Base-by-base conservation (phyloP, 2,888 invertebrate genomes). In the Nesidiocoris tenuis region DNA sequence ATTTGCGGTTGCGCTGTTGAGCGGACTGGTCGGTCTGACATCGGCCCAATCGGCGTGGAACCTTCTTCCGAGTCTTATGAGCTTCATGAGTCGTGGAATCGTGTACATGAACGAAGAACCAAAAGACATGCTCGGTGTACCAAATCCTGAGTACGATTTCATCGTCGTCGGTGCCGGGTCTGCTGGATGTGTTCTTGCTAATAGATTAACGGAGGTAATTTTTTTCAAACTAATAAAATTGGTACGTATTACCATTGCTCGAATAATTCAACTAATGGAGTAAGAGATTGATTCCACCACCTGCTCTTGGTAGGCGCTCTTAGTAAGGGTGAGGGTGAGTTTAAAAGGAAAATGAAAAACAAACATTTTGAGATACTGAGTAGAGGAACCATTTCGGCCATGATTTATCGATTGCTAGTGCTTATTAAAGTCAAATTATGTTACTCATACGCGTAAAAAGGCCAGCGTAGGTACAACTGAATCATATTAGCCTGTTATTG, bases 141-240 rank as follows among this genome's bases (percentile, higher is more conserved):
- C 93, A 0, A 86, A 89, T 72, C 85, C 87, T 22, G 90, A 91
- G 78, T 94, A 94, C 82, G 95, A 94, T 82, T 96, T 94, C 79
- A 85, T 94, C 0, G 86, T 94, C 12, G 87, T 95, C 21, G 95
- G 95, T 0, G 92, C 89, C 1, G 95, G 95, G 0, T 92, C 93
- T 0, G 94, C 94, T 1, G 81, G 81, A 5, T 77, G 79, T 65
- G 80, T 79, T 12, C 21, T 80, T 21, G 84, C 84, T 75, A 85
- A 84, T 77, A 81, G 86, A 24, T 81, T 86, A 3, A 83, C 85
- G 0, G 85, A 86, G 81, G 83, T 84, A 79, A 65, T 61, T 75
- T 17, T 67, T 61, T 16, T 21, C 18, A 19, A 18, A 2, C 18
- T 56, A n/a, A 2, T 56, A 54, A 54, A 12, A 54, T 12, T 7